Conservation (phyloP, 2,888 invertebrate genomes). For the Malthinus seriepunctatus region DNA sequence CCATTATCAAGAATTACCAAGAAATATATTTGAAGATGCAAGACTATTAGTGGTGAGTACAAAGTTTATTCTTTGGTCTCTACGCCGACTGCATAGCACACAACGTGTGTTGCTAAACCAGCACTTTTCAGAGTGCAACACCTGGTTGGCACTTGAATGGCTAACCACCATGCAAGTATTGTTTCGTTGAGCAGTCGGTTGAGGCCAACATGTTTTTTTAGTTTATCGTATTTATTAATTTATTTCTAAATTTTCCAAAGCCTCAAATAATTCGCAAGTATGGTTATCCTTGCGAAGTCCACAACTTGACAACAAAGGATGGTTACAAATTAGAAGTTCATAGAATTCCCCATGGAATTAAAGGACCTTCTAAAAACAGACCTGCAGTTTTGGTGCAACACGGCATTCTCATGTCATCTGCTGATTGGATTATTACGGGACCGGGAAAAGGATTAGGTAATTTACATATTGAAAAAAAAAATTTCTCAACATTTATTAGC, state of each 20-base stretch:
- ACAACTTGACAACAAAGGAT: conserved; percentile 53
- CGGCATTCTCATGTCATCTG: conserved; percentile 57
- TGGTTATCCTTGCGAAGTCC: conserved; percentile 48
- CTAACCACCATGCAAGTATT: too few relatives aligned
- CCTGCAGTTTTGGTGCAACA: conserved; percentile 54
- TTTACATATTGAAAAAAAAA: too few relatives aligned
- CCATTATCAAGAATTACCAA: neutral
- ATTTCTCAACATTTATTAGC: too few relatives aligned
- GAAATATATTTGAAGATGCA: neutral
- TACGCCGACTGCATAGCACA: too few relatives aligned
- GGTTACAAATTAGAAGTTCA: conserved; percentile 58
- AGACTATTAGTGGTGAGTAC: neutral
- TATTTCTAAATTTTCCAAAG: conserved; percentile 30
- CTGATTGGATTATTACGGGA: conserved; percentile 58
- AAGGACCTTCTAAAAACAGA: conserved; percentile 44
- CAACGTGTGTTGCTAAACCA: too few relatives aligned
- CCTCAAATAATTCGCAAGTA: conserved; percentile 44
- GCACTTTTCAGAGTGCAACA: too few relatives aligned
- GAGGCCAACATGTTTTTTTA: neutral
- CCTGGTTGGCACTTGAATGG: too few relatives aligned
- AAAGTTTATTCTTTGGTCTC: neutral
- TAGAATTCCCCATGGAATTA: conserved; percentile 28
- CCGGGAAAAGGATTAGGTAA: conserved; percentile 55
- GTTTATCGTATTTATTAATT: neutral
- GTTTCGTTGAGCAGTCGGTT: too few relatives aligned